Percentiles rank a stretch among this genome's conserved stretches.
phyloP scores from a whole-genome alignment of 2,113 vertebrate species.

The Poeciliopsis occidentalis region DNA sequence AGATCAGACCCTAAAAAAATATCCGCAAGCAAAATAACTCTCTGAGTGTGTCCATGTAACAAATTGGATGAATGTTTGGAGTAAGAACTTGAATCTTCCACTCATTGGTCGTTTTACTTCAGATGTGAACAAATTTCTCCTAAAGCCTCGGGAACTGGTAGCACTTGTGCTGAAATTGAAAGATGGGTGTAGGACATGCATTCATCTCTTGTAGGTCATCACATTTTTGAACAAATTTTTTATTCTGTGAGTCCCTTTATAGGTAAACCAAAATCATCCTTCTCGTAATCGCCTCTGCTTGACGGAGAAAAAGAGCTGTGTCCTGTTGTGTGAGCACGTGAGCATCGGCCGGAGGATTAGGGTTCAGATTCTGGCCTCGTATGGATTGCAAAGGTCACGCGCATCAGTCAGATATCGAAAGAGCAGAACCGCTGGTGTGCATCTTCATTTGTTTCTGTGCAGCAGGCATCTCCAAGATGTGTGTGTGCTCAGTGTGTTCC shows the following conservation, averaged over 20 bases:
- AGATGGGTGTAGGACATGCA: too few species aligned
- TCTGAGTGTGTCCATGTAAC: conserved; percentile 24
- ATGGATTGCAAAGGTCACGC: conserved; percentile 61
- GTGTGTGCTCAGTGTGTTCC: conserved; percentile 10
- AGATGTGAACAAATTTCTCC: conserved; percentile 35
- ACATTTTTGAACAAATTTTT: too few species aligned
- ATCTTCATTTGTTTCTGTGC: conserved; percentile 16
- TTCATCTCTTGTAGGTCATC: too few species aligned
- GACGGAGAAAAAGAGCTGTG: conserved; percentile 15
- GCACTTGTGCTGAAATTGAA: too few species aligned
- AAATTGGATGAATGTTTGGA: conserved; percentile 20
- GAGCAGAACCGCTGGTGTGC: conserved; percentile 7
- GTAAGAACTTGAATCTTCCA: conserved; percentile 43
- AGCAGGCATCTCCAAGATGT: conserved; percentile 1
- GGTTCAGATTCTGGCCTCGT: conserved; percentile 27
- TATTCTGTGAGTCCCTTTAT: not conserved
- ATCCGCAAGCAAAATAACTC: not conserved
- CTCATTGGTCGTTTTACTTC: conserved; percentile 28
- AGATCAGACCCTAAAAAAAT: too few species aligned
- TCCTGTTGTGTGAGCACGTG: conserved; percentile 1
- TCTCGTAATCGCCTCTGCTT: not conserved
- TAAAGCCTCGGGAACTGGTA: not conserved
- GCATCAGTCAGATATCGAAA: conserved; percentile 35
- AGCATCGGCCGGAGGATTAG: not conserved
- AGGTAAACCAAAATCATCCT: not conserved